phyloP scores from a whole-genome alignment of 2,797 vertebrate species.

The Anomalospiza imberbis region DNA sequence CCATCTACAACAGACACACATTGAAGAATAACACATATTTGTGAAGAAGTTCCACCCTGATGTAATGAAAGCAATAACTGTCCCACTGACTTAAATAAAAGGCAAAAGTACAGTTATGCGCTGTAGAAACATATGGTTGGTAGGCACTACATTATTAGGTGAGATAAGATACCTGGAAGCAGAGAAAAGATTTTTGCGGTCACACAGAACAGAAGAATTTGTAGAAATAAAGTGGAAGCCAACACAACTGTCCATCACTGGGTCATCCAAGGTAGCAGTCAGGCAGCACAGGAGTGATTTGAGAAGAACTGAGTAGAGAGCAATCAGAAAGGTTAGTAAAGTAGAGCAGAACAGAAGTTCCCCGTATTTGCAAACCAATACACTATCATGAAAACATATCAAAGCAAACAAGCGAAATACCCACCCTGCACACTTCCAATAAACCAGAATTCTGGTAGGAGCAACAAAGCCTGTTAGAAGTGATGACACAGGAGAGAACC shows the following conservation, averaged over 20 bases:
- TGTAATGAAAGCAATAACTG: not conserved
- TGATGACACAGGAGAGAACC: not conserved
- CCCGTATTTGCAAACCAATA: not conserved
- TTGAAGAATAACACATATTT: not conserved
- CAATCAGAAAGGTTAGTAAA: conserved; percentile 20
- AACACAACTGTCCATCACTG: not conserved
- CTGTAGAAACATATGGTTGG: not conserved
- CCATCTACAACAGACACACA: not conserved
- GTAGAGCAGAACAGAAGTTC: not conserved
- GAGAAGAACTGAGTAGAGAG: conserved; percentile 19
- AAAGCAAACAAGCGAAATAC: not conserved
- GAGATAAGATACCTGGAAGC: not conserved
- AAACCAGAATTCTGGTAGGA: not conserved
- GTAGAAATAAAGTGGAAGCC: not conserved
- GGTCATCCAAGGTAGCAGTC: not conserved
- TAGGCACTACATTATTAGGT: not conserved
- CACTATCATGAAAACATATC: not conserved
- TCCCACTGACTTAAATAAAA: not conserved
- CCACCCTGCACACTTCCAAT: not conserved
- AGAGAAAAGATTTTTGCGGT: not conserved
- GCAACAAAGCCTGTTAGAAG: not conserved
- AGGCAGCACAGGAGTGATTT: not conserved
- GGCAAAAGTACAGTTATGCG: not conserved
- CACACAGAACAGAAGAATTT: not conserved
- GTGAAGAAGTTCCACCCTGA: not conserved